Conservation (phyloP, 35 echinoderm and acorn worm species). For the Eucidaris tribuloides region DNA sequence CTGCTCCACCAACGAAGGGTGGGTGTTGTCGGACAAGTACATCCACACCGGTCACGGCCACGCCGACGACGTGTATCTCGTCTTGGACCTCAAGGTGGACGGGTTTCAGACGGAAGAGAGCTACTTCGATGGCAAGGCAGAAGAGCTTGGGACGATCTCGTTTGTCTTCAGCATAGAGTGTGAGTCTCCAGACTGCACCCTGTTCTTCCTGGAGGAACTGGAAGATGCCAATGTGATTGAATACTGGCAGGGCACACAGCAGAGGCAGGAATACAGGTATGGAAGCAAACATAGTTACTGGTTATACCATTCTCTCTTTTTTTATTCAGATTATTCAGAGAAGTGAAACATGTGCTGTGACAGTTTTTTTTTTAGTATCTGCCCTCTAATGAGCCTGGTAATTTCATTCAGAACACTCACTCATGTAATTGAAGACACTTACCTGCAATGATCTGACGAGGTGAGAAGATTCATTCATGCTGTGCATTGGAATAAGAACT, state of each 20-base stretch:
- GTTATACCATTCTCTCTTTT: too few relatives aligned
- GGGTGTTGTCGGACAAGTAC: conserved; percentile 58
- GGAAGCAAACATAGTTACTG: too few relatives aligned
- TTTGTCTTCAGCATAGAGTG: conserved; percentile 84
- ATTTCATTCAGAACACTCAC: too few relatives aligned
- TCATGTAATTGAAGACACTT: too few relatives aligned
- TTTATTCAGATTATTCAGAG: too few relatives aligned
- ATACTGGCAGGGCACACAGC: conserved; percentile 54
- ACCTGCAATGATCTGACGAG: too few relatives aligned
- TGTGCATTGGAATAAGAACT: too few relatives aligned
- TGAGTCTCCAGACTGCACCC: conserved; percentile 45
- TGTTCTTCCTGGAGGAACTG: conserved; percentile 83
- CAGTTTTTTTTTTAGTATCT: too few relatives aligned
- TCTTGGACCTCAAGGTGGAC: conserved; percentile 54
- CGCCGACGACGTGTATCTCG: conserved; percentile 84
- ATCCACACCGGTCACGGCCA: conserved; percentile 86
- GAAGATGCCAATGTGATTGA: conserved; percentile 54
- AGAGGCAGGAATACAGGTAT: conserved; percentile 57
- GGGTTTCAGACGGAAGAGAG: conserved; percentile 54
- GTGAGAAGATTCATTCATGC: too few relatives aligned
- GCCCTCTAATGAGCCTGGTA: too few relatives aligned
- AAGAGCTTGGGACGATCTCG: conserved; percentile 51
- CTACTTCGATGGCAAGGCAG: conserved; percentile 71
- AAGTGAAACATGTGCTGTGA: too few relatives aligned
- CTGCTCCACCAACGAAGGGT: conserved; percentile 61